Base-by-base conservation (phyloP, 1,140 invertebrate genomes). In the Diachasma alloeum region DNA sequence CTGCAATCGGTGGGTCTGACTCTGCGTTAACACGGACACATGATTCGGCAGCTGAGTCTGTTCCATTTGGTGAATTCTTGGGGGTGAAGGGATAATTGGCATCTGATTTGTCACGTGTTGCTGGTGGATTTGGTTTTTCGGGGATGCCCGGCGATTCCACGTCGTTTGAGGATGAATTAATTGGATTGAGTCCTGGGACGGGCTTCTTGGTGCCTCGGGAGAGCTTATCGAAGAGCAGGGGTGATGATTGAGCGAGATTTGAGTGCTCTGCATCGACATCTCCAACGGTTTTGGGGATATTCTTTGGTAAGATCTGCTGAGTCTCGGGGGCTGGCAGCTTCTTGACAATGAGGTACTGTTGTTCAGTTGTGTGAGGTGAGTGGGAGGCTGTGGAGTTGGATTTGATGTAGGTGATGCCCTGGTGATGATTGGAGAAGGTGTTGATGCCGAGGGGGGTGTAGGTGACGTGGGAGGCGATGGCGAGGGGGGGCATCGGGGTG, bases 301-400 rank as follows among this genome's bases (percentile, higher is more conserved):
- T 44, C 22, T 75, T 63, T 75, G 67, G 63, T 44, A n/a, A 10
- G 44, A 13, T 39, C 15, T 39, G 10, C 22, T 46, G n/a, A 42
- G 67, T 24, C 36, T 46, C 59, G 17, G n/a, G 24, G 37, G 19
- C 56, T 22, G n/a, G 44, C 63, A 76, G 22, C 24, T 87, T 86
- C 66, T 88, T 85, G 79, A 87, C 79, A 74, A 88, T 83, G 79
- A 87, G 82, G 69, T 86, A 85, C 69, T 76, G 74, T 82, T 81
- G 63, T 75, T 42, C 63, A 73, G 31, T 42, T 67, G 1, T 48
- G 66, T 48, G 75, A 71, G 48, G 76, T 67, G 39, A 42, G 10
- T 42, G 39, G 39, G 39, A 10, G 9, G 9, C 13, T 13, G 48
- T 75, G 67, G 70, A 4, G 59, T 53, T n/a, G 75, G 69, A n/a